phyloP scores from a whole-genome alignment of 2,888 invertebrate genomes.

The Chrysomela aeneicollis region DNA sequence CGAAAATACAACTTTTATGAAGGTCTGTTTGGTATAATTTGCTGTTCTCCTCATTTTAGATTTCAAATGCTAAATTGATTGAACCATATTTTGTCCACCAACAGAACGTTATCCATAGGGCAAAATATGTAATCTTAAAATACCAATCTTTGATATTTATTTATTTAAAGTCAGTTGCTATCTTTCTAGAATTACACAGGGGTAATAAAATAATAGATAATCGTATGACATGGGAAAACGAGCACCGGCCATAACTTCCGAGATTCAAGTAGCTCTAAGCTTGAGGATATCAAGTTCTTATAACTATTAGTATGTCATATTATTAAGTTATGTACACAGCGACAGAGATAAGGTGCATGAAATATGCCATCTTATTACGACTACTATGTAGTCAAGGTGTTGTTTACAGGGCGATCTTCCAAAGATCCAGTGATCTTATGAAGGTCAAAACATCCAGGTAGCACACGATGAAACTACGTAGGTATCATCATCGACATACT shows the following conservation, averaged over 20 bases:
- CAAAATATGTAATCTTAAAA: constrained; percentile 20
- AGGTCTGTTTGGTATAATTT: too few relatives aligned
- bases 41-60: too few relatives aligned
- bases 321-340: not conserved
- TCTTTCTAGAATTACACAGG: constrained; percentile 10
- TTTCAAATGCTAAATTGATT: too few relatives aligned
- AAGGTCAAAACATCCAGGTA: too few relatives aligned
- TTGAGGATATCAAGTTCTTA: not conserved
- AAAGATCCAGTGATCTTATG: too few relatives aligned
- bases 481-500: too few relatives aligned
- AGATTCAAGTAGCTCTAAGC: constrained; percentile 13
- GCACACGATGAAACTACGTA: too few relatives aligned
- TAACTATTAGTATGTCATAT: not conserved
- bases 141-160: constrained; percentile 22
- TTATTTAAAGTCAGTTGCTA: constrained; percentile 17
- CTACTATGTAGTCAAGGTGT: not conserved
- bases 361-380: not conserved
- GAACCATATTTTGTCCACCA: too few relatives aligned
- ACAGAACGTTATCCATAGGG: constrained; percentile 15
- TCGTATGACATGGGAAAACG: constrained; percentile 21
- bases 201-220: constrained; percentile 23
- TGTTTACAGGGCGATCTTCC: not conserved
- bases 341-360: not conserved
- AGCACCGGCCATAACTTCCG: constrained; percentile 5
- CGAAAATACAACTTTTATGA: too few relatives aligned